Percentiles rank a stretch among this genome's conserved stretches.
These are phyloP conservation scores for Synergus japonicus DNA, from an alignment of 2,888 invertebrate species.

Conservation along the genomic window DNA sequence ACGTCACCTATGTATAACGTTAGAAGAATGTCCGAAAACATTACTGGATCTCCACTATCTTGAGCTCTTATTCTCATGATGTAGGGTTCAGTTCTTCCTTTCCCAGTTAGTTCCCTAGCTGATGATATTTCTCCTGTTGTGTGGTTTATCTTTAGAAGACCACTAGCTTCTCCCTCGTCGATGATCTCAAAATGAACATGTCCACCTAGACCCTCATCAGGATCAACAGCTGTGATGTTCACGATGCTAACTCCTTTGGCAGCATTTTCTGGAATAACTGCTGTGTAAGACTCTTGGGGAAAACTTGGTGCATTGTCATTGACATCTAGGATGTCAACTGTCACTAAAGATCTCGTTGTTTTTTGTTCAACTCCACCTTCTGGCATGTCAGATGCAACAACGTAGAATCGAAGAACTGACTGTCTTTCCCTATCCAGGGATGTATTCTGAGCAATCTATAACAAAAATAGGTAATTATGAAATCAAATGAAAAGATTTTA, in stretches of 20 bases:
- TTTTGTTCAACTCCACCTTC: constrained; percentile 84
- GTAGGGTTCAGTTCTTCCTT: constrained; percentile 87
- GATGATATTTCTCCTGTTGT: constrained; percentile 85
- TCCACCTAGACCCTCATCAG: constrained; percentile 87
- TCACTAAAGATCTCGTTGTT: constrained; percentile 82
- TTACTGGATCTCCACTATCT: constrained; percentile 83
- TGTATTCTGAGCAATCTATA: constrained; percentile 82
- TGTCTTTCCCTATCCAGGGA: constrained; percentile 86
- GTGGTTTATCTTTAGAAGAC: constrained; percentile 84
- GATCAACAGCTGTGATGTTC: constrained; percentile 86
- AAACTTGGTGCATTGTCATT: constrained; percentile 89
- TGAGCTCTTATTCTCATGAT: constrained; percentile 83
- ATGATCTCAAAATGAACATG: constrained; percentile 85
- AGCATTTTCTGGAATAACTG: constrained; percentile 89
- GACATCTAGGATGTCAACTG: constrained; percentile 86
- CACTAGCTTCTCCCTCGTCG: constrained; percentile 86
- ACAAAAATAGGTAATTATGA: constrained; percentile 30
- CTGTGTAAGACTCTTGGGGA: constrained; percentile 82
- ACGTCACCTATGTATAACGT: constrained; percentile 87
- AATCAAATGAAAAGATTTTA: neutral
- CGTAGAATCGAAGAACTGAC: constrained; percentile 83
- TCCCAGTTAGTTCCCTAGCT: constrained; percentile 83
- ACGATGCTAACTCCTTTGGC: constrained; percentile 83
- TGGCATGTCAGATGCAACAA: constrained; percentile 88
- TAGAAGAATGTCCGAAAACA: constrained; percentile 82